These are phyloP conservation scores for Etheostoma cragini DNA, from an alignment of 2,113 vertebrate genomes.

Conservation along the genomic window DNA sequence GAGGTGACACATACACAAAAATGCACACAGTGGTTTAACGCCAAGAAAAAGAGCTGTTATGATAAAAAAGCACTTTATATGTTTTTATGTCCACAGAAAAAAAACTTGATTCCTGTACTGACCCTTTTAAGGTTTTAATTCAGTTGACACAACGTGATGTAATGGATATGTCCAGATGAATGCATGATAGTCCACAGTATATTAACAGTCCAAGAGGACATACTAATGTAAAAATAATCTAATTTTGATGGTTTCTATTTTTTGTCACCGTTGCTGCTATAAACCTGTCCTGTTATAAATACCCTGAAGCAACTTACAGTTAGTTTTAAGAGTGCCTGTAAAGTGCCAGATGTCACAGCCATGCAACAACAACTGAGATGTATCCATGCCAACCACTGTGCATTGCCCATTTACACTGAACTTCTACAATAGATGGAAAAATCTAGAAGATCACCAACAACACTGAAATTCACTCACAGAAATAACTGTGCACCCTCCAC, in stretches of 20 bases:
- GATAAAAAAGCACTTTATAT: neutral
- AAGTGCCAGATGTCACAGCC: slow-evolving; percentile 10
- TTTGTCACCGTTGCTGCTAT: neutral
- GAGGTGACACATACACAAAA: slow-evolving; percentile 70
- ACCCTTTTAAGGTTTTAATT: neutral
- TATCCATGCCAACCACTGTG: neutral
- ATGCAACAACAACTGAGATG: slow-evolving; percentile 29
- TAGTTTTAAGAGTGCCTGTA: neutral
- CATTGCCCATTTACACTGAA: neutral
- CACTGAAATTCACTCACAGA: neutral
- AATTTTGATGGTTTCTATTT: neutral
- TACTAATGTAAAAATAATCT: neutral
- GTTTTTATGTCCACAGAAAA: neutral
- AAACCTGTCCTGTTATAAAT: too few relatives aligned
- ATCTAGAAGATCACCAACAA: neutral
- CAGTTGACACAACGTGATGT: neutral
- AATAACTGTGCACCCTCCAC: neutral
- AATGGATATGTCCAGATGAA: neutral
- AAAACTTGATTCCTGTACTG: neutral
- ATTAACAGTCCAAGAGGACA: neutral
- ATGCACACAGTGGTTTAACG: slow-evolving; percentile 47
- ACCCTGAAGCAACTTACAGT: neutral
- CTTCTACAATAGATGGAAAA: neutral
- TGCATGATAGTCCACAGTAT: neutral
- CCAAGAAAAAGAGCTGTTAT: slow-evolving; percentile 5